A percentile compares a stretch with the other conserved stretches of the same genome.
These are phyloP conservation scores for Cataglyphis altisquamis DNA, from an alignment of 2,888 invertebrate genomes.

Conservation along the genomic window DNA sequence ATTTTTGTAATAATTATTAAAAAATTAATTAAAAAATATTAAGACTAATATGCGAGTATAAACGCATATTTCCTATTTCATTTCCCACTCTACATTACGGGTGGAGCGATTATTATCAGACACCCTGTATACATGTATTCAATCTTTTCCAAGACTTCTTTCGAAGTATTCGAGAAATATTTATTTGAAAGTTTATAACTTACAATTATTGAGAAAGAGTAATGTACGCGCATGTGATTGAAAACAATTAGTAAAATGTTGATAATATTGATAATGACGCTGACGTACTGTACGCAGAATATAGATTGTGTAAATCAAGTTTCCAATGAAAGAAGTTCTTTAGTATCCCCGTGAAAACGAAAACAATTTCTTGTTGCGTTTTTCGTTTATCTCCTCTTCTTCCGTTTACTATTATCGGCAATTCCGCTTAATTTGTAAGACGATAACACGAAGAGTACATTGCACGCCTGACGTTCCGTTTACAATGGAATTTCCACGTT, in stretches of 20 bases:
- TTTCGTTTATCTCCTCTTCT: constrained; percentile 6
- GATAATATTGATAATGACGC: too few species aligned
- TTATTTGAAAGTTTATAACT: background rate
- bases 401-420: constrained; percentile 3
- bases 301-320: background rate
- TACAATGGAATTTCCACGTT: constrained; percentile 47
- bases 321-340: background rate
- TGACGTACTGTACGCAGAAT: background rate
- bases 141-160: background rate
- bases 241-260: background rate
- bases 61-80: too few species aligned
- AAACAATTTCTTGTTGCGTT: background rate
- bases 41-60: too few species aligned
- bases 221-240: background rate
- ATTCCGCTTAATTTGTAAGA: constrained; percentile 40
- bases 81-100: too few species aligned
- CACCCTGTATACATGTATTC: background rate
- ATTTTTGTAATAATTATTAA: too few species aligned
- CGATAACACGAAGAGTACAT: constrained; percentile 36
- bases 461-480: background rate
- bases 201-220: background rate
- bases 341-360: background rate
- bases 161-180: background rate
- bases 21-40: too few species aligned
- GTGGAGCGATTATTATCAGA: too few species aligned